Percentiles rank a stretch among this genome's conserved stretches.
These are phyloP conservation scores for Oreohelix idahoensis DNA, from an alignment of 1,140 invertebrate species.

Conservation along the genomic window DNA sequence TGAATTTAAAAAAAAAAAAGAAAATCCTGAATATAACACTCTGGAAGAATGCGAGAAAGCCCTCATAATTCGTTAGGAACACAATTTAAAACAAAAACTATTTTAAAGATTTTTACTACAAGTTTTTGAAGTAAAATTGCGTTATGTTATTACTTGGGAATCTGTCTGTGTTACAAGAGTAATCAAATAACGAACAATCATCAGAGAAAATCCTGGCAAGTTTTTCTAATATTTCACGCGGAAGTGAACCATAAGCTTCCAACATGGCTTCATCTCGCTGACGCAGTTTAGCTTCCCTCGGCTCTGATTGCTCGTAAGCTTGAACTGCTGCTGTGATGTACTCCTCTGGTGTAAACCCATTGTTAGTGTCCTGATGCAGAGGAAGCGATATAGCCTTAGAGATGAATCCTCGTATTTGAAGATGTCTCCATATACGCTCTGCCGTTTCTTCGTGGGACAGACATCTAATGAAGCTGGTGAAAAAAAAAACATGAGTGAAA, in stretches of 20 bases:
- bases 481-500: too few relatives aligned
- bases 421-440: slow-evolving; percentile 7
- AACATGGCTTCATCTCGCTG: slow-evolving; percentile 34
- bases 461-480: neutral
- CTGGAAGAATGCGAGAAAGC: too few relatives aligned
- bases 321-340: neutral
- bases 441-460: neutral
- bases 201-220: neutral
- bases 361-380: neutral
- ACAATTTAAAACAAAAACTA: too few relatives aligned
- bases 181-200: neutral
- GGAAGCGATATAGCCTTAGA: neutral
- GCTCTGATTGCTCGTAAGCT: slow-evolving; percentile 15
- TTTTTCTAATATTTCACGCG: neutral
- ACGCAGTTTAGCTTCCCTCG: neutral
- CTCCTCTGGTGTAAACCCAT: neutral
- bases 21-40: too few relatives aligned
- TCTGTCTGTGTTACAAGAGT: neutral
- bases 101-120: neutral
- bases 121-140: neutral
- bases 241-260: slow-evolving; percentile 20
- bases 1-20: too few relatives aligned
- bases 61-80: too few relatives aligned
- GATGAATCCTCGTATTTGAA: slow-evolving; percentile 26
- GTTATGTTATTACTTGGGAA: neutral